Evolutionary conservation across 1,140 invertebrate genomes (phyloP).

Genomic region (Drosophila jambulina): DNA sequence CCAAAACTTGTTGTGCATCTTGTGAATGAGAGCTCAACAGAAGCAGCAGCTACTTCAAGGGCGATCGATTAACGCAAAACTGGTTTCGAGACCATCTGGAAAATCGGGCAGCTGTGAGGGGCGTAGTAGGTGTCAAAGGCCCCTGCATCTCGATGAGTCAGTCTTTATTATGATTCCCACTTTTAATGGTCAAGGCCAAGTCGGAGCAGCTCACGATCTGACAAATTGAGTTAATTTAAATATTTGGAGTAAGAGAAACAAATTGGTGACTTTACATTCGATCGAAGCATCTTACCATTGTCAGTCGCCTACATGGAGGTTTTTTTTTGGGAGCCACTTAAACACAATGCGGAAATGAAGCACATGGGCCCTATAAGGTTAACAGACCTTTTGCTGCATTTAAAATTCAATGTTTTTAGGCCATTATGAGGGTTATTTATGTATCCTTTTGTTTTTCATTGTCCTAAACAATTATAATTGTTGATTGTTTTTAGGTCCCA

Average conservation of each 20-base stretch:
- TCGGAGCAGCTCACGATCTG: slow-evolving; percentile 45
- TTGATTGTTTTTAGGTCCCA: not conserved
- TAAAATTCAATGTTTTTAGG: slow-evolving; percentile 1
- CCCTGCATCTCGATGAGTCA: slow-evolving; percentile 51
- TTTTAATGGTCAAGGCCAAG: slow-evolving; percentile 57
- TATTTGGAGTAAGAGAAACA: slow-evolving; percentile 55
- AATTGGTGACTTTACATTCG: slow-evolving; percentile 11
- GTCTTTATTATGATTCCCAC: slow-evolving; percentile 22
- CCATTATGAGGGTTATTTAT: not conserved
- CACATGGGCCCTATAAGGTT: slow-evolving; percentile 1
- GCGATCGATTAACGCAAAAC: slow-evolving; percentile 49
- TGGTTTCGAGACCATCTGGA: slow-evolving; percentile 37
- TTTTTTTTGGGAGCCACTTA: slow-evolving; percentile 10
- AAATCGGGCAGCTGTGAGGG: slow-evolving; percentile 12
- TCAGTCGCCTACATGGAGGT: slow-evolving; percentile 25
- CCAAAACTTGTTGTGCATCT: slow-evolving; percentile 71
- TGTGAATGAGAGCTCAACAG: slow-evolving; percentile 42
- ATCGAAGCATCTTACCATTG: not conserved
- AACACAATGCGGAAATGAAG: slow-evolving; percentile 21
- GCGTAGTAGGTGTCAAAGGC: slow-evolving; percentile 61
- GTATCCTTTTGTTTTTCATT: not conserved
- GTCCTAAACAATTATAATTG: slow-evolving; percentile 6
- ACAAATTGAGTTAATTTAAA: slow-evolving; percentile 74
- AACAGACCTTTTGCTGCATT: not conserved
- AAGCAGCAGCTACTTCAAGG: slow-evolving; percentile 58